Conservation (phyloP, 2,113 vertebrate species). For the Empidonax alnorum region DNA sequence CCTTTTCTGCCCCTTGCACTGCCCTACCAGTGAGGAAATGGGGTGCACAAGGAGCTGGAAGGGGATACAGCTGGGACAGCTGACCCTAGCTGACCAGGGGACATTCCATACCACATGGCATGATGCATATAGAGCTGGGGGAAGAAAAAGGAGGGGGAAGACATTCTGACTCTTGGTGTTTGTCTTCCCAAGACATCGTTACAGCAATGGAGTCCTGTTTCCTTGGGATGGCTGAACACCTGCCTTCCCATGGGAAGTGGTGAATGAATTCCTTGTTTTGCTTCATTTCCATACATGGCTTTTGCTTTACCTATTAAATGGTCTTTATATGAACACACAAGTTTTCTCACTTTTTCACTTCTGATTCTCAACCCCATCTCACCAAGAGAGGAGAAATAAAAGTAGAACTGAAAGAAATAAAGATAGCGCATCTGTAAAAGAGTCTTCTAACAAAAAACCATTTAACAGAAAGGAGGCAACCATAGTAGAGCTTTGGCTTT, state of each 20-base stretch:
- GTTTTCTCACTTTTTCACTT: neutral
- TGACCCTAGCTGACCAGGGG: neutral
- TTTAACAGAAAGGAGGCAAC: neutral
- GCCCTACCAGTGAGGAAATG: rapidly evolving
- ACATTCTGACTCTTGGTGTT: neutral
- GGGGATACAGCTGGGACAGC: neutral
- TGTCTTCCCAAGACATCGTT: neutral
- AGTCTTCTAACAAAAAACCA: neutral
- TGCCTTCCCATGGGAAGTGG: rapidly evolving
- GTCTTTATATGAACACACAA: neutral
- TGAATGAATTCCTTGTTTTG: neutral
- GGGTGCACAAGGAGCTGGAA: neutral
- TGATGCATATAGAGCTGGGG: neutral
- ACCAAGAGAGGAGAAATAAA: neutral
- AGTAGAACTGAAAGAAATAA: neutral
- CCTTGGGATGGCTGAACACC: neutral
- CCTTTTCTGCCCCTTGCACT: neutral
- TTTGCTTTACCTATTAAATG: neutral
- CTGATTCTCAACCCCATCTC: neutral
- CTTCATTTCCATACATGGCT: neutral
- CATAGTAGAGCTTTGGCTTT: neutral
- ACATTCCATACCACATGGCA: neutral
- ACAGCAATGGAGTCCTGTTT: neutral
- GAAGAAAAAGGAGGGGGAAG: neutral
- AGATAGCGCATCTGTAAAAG: neutral